Conservation (phyloP, 2,888 invertebrate genomes). For the Scaptomyza polygonia region DNA sequence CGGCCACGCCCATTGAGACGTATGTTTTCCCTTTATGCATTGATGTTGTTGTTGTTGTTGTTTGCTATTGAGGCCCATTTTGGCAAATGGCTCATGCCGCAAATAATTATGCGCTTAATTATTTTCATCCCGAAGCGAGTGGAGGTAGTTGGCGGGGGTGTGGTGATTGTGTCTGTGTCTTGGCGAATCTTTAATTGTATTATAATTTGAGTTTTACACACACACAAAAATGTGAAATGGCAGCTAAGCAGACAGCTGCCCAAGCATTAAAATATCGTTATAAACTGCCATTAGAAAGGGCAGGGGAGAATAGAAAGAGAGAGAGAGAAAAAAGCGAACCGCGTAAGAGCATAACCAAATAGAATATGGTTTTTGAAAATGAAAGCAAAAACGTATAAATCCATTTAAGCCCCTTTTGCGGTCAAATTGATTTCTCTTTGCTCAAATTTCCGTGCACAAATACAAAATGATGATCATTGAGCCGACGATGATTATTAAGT, state of each 20-base stretch:
- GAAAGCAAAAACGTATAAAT: constrained; percentile 17
- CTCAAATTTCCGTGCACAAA: constrained; percentile 11
- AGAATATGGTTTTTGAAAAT: background rate
- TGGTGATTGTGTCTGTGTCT: background rate
- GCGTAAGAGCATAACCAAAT: background rate
- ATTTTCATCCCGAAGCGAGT: constrained; percentile 36
- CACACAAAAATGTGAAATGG: constrained; percentile 21
- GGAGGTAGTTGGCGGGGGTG: background rate
- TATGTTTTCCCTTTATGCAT: no score
- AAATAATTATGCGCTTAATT: constrained; percentile 71
- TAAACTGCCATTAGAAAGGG: constrained; percentile 10
- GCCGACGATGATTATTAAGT: background rate
- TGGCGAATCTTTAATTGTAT: constrained; percentile 40
- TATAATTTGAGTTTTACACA: constrained; percentile 34
- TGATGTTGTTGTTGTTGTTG: constrained; percentile 1
- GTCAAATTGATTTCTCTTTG: constrained; percentile 34
- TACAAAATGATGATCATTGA: constrained; percentile 15
- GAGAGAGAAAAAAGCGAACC: background rate
- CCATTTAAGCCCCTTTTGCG: constrained; percentile 35
- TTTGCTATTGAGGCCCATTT: no score
- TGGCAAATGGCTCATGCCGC: constrained; percentile 17
- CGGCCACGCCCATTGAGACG: constrained; percentile 32
- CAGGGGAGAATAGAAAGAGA: background rate
- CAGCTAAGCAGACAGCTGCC: constrained; percentile 31
- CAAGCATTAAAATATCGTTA: constrained; percentile 18